Percentiles rank a stretch among this genome's conserved stretches.
These are phyloP conservation scores for Microtus richardsoni DNA, from an alignment of 2,113 vertebrate species.

Conservation along the genomic window DNA sequence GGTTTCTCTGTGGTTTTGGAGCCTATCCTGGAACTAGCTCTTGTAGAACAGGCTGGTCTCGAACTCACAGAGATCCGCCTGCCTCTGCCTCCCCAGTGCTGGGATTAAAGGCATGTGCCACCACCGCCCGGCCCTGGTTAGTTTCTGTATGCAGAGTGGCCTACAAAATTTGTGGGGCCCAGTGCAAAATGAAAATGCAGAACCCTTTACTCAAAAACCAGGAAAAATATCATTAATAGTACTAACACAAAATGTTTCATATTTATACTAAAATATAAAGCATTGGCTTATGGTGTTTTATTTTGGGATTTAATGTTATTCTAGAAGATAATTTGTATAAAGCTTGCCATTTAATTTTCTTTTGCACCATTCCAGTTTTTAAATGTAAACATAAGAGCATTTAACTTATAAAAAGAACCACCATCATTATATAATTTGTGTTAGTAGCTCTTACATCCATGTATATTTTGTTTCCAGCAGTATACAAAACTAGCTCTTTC, in stretches of 20 bases:
- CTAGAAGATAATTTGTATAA: constrained; percentile 18
- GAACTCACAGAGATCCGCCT: too few species aligned
- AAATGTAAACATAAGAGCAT: constrained; percentile 45
- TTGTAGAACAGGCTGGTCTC: too few species aligned
- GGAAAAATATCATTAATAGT: not conserved
- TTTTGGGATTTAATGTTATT: constrained; percentile 51
- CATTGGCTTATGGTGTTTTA: not conserved
- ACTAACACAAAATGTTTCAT: not conserved
- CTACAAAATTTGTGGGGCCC: not conserved
- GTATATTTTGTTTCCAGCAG: constrained; percentile 16
- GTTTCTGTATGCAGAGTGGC: constrained; percentile 25
- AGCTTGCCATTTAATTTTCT: not conserved
- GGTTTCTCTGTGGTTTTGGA: too few species aligned
- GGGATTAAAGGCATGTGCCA: too few species aligned
- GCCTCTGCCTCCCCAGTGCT: too few species aligned
- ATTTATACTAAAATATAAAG: constrained; percentile 27
- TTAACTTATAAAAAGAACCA: constrained; percentile 14
- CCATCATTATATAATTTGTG: not conserved
- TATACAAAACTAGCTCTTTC: constrained; percentile 6
- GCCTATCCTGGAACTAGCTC: too few species aligned
- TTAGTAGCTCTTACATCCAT: not conserved
- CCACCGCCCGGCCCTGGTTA: not conserved
- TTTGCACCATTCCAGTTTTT: not conserved
- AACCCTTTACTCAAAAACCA: not conserved
- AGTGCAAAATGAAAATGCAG: constrained; percentile 53